A percentile compares a stretch with the other conserved stretches of the same genome.
phyloP scores from a whole-genome alignment of 2,797 vertebrate genomes.

The Fistularia commersonii region DNA sequence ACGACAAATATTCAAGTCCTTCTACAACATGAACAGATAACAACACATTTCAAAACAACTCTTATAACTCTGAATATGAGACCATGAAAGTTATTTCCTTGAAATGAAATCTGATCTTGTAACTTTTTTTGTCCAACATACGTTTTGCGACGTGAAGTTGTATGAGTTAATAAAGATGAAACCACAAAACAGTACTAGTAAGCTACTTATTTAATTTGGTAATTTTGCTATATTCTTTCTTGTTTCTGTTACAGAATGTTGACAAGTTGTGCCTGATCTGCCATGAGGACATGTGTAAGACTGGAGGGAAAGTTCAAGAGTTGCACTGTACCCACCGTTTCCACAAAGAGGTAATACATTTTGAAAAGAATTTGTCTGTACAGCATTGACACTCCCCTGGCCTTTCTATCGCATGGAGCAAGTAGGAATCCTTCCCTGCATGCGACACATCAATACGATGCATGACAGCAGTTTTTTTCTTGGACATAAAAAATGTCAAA shows the following conservation, averaged over 20 bases:
- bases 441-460: slow-evolving; percentile 27
- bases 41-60: too few relatives aligned
- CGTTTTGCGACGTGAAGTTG: too few relatives aligned
- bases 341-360: slow-evolving; percentile 69
- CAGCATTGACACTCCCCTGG: slow-evolving; percentile 6
- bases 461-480: slow-evolving; percentile 19
- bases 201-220: too few relatives aligned
- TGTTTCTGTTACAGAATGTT: slow-evolving; percentile 49
- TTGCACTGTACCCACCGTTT: slow-evolving; percentile 68
- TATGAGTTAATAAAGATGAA: too few relatives aligned
- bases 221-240: not conserved
- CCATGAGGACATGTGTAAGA: slow-evolving; percentile 58
- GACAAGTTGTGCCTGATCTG: slow-evolving; percentile 66
- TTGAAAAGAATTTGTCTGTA: slow-evolving; percentile 14
- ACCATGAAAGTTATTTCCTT: too few relatives aligned
- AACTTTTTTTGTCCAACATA: too few relatives aligned
- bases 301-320: slow-evolving; percentile 53
- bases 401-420: too few relatives aligned
- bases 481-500: slow-evolving; percentile 28
- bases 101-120: too few relatives aligned
- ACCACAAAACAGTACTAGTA: too few relatives aligned
- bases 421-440: slow-evolving; percentile 17
- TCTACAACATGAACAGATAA: too few relatives aligned
- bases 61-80: too few relatives aligned
- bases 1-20: too few relatives aligned